Evolutionary conservation across 1,140 invertebrate genomes (phyloP), one percentile per base, ranked within the genome.

Genomic region (Tetramorium alpestre): DNA sequence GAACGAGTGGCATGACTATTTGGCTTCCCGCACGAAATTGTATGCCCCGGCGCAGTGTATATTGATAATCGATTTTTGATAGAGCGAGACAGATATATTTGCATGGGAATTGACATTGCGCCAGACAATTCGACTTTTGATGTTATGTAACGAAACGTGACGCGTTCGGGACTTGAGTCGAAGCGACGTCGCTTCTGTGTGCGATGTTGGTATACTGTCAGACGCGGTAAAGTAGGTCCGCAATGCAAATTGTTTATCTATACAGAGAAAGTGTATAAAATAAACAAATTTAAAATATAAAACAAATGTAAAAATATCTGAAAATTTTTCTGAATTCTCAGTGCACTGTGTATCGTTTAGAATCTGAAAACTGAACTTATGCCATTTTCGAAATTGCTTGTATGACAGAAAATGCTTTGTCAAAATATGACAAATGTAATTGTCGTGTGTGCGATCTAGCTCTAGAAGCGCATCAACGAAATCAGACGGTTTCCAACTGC

Each of bases 41-140:
- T 18, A 28, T 28, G 11, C 72, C 72, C 11, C 28, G 38, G 38
- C 28, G 60, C 7, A 67, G 10, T 69, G n/a, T 25, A 44, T 44
- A 70, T 81, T 67, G 65, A 81, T 58, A 70, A 70, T 81, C 65
- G 78, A 69, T 81, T 81, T 81, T 81, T 70, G 47, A 47, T n/a
- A 28, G 38, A 58, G 33, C 65, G 22, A 60, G 73, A 60, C 25
- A 51, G 44, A 25, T 28, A 28, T 80, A 81, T 81, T 69, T 70
- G 78, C 65, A 56, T 44, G 54, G n/a, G 78, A 69, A 54, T 69
- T 25, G 25, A 22, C 38, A 64, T 64, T 47, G 47, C 33, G 13
- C 28, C 33, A 28, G 47, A 67, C 62, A 69, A 81, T 81, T 69
- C 49, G 33, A 69, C 77, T 81, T 81, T 81, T 67, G n/a, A 44